Percentiles rank a stretch among this genome's conserved stretches.
phyloP scores from a whole-genome alignment of 2,888 invertebrate genomes.

The Cataglyphis livida region DNA sequence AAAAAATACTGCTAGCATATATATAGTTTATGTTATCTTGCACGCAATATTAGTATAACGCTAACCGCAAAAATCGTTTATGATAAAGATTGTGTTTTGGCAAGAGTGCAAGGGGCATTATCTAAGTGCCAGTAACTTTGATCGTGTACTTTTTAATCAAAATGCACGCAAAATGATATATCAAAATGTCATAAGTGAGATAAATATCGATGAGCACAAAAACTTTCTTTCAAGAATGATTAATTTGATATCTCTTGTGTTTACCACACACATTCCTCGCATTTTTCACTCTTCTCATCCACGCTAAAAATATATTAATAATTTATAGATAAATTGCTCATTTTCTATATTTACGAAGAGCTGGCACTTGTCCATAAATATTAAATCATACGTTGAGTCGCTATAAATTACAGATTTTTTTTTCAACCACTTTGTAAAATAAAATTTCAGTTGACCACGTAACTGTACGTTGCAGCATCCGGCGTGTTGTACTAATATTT shows the following conservation, averaged over 20 bases:
- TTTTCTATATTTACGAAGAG: slow-evolving; percentile 8
- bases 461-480: not conserved
- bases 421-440: not conserved
- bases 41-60: not conserved
- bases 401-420: slow-evolving; percentile 23
- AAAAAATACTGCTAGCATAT: not conserved
- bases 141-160: not conserved
- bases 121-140: not conserved
- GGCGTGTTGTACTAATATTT: slow-evolving; percentile 52
- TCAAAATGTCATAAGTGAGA: not conserved
- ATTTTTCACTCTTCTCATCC: not conserved
- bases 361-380: slow-evolving; percentile 29
- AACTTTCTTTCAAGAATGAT: not conserved
- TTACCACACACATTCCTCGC: not conserved
- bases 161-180: not conserved
- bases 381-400: slow-evolving; percentile 15
- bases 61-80: not conserved
- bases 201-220: not conserved
- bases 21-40: not conserved
- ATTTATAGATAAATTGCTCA: slow-evolving; percentile 11
- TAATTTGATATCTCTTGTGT: not conserved
- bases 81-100: slow-evolving; percentile 65
- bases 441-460: slow-evolving; percentile 22
- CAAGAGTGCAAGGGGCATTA: slow-evolving; percentile 65
- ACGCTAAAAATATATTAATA: slow-evolving; percentile 21